Base-by-base conservation (phyloP, 2,888 invertebrate species). In the Drosophila meridiana region DNA sequence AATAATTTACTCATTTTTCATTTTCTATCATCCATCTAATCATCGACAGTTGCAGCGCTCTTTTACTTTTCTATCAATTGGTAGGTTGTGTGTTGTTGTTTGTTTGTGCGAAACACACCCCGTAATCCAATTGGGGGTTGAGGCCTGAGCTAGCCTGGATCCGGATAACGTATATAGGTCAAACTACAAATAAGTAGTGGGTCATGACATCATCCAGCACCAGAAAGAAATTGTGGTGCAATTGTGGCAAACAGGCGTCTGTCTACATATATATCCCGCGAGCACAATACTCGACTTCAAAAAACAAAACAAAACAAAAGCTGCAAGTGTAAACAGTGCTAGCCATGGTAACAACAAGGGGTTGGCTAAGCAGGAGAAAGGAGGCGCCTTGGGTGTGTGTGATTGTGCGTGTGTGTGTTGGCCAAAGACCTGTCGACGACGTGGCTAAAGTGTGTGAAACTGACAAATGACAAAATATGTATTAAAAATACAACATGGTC, bases 141-240 rank as follows among this genome's bases (percentile, higher is more conserved):
- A 36, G 63, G 13, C 5, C 30, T 53, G 53, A 9, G 36, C 52
- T 20, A 40, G 70, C 71, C 57, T 70, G 72, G 58, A 56, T 43
- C 63, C 58, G 72, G 56, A 36, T 59, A 76, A 62, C 30, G 38
- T 56, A 86, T 69, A 87, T 87, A 74, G 87, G 90, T 87, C 90
- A 87, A 69, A 74, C 71, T 75, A 73, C 67, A 76, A 78, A 68
- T 73, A 75, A 60, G 62, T 76, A 56, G 68, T 66, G 43, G 56
- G 59, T 34, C 57, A 82, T 89, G 90, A 85, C 90, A 88, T 88
- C 83, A 83, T 78, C 86, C 60, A 56, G 67, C 11, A 20, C 48
- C 64, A 71, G 45, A 50, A 38, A 36, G 53, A 38, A 68, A 65
- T 67, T 53, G 63, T 53, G 65, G 48, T 66, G 64, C 87, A 75